A percentile compares a stretch with the other conserved stretches of the same genome.
These are phyloP conservation scores for Chaenodraco wilsoni DNA, from an alignment of 2,797 vertebrate genomes.

Conservation along the genomic window DNA sequence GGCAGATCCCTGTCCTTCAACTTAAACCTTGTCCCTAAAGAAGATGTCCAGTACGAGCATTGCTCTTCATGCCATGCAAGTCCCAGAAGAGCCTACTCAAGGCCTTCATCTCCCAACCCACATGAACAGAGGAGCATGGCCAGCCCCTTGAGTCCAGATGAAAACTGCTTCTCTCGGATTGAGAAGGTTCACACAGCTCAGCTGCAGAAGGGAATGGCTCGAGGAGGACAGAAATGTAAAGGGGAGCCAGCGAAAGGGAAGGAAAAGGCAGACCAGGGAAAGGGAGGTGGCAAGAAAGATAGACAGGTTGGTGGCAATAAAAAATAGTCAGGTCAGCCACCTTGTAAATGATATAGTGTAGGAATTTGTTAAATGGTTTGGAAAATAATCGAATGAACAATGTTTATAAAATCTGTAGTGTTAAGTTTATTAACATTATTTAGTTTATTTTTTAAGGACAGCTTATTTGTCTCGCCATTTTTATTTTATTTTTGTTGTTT, in stretches of 20 bases:
- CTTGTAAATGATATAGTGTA: background rate
- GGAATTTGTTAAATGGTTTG: background rate
- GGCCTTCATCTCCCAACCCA: slow-evolving; percentile 57
- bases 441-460: slow-evolving; percentile 13
- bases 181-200: slow-evolving; percentile 76
- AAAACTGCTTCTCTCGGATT: slow-evolving; percentile 78
- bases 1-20: slow-evolving; percentile 72
- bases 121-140: slow-evolving; percentile 25
- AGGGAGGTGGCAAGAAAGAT: slow-evolving; percentile 67
- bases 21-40: slow-evolving; percentile 72
- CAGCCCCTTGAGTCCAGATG: slow-evolving; percentile 55
- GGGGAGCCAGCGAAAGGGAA: slow-evolving; percentile 46
- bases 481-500: background rate
- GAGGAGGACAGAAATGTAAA: slow-evolving; percentile 55
- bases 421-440: background rate
- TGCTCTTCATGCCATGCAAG: slow-evolving; percentile 56
- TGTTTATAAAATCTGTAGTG: slow-evolving; percentile 27
- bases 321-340: slow-evolving; percentile 28
- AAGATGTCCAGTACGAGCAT: slow-evolving; percentile 39
- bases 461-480: background rate
- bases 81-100: slow-evolving; percentile 59
- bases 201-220: slow-evolving; percentile 54
- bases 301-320: slow-evolving; percentile 61
- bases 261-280: slow-evolving; percentile 56
- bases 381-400: background rate